Conservation (phyloP, 2,113 vertebrate species). For the Capreolus pygargus region DNA sequence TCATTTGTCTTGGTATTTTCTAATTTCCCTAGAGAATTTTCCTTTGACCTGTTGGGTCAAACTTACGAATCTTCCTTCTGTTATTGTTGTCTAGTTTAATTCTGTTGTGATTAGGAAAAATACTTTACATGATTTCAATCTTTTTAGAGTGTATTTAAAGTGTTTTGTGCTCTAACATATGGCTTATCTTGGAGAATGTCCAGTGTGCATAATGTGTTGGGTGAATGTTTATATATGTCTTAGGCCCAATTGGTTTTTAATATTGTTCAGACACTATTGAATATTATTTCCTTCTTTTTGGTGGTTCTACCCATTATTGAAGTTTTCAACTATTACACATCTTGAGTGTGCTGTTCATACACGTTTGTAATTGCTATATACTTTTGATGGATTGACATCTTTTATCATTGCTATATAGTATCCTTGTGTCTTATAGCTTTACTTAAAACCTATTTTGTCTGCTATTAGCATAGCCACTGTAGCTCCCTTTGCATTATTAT, state of each 20-base stretch:
- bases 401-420: no score
- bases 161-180: background rate
- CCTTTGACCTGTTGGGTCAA: background rate
- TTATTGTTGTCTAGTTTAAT: background rate
- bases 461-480: background rate
- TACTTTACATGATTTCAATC: background rate
- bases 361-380: background rate
- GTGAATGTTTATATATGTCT: background rate
- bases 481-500: background rate
- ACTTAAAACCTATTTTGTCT: background rate
- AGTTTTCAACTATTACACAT: fast-evolving
- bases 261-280: background rate
- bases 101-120: background rate
- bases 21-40: background rate
- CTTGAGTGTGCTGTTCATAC: background rate
- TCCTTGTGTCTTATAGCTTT: background rate
- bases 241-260: background rate
- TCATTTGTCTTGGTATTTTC: background rate
- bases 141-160: background rate
- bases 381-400: background rate
- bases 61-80: background rate
- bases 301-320: background rate
- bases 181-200: background rate
- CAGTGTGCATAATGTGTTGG: background rate
- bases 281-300: background rate